Evolutionary conservation across 2,113 vertebrate genomes (phyloP), one percentile per base, ranked within the genome.

Genomic region (Perca schrenkii): DNA sequence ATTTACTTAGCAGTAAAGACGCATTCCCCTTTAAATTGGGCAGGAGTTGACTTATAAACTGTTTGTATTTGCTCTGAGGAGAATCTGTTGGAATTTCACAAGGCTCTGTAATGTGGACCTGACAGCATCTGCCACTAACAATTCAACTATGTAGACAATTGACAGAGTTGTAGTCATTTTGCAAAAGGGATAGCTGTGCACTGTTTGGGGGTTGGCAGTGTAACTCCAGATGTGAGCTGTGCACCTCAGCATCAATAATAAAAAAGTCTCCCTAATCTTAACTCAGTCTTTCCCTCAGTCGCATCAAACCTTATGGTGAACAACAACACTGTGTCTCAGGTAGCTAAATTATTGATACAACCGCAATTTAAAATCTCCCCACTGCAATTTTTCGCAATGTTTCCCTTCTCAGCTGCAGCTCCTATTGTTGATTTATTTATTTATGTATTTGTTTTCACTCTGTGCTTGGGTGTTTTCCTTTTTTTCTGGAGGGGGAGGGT

Each of bases 401-500:
- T 72, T 92, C 80, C 77, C 80, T 86, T 73, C 86, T 85, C 85
- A 86, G 84, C 82, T 81, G 80, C 82, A 88, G 79, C 77, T 85
- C 40, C 89, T 88, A 88, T 89, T 95, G 92, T 93, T 92, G 85
- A 94, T 94, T 96, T 93, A 93, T 95, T 95, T 95, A 94, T 95
- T 93, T 89, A 92, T 94, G 93, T 95, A 92, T 95, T 95, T 94
- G 93, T 95, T 94, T 95, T 94, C 87, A 84, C 90, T 88, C 86
- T 71, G 78, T 89, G 88, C 92, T 91, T 83, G 84, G 82, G 75
- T 89, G 85, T 21, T 15, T 85, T 57, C 62, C n/a, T 71, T 74
- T 89, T 77, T 82, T 69, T 61, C 70, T 80, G 80, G 53, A 78
- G 78, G 84, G 60, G 80, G 76, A 36, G 67, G 89, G 72, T 86